phyloP scores from a whole-genome alignment of 2,797 vertebrate genomes.

The Linurgus olivaceus region DNA sequence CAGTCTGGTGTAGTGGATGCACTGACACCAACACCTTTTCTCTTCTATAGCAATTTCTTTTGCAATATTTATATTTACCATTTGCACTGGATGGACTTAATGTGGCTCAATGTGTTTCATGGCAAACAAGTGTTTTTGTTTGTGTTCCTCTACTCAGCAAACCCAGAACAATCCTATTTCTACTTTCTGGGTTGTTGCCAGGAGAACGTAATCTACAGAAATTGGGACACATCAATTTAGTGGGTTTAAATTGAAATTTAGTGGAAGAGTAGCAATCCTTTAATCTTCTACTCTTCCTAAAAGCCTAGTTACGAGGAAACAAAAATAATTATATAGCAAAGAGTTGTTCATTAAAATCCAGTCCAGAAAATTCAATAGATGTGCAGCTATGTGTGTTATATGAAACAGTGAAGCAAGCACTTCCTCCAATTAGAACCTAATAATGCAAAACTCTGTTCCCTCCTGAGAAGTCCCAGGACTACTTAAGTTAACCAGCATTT shows the following conservation, averaged over 20 bases:
- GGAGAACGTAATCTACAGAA: background rate
- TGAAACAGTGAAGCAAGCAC: background rate
- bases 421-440: constrained; percentile 24
- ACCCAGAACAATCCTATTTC: background rate
- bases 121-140: background rate
- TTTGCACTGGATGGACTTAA: background rate
- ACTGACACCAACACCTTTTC: background rate
- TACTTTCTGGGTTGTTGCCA: background rate
- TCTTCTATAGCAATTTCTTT: background rate
- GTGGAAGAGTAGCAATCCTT: background rate
- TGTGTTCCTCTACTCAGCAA: background rate
- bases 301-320: background rate
- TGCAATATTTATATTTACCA: background rate
- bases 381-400: background rate
- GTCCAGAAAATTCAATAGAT: constrained; percentile 4
- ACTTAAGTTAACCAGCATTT: background rate
- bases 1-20: accelerated
- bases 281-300: background rate
- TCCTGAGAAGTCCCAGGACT: background rate
- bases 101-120: background rate
- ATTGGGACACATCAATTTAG: background rate
- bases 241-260: background rate
- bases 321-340: background rate
- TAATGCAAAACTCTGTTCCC: background rate
- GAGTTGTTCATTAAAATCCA: background rate